Evolutionary conservation across 2,797 vertebrate species (phyloP), one percentile per base, ranked within the genome.

Genomic region (Syndactyla subalaris): DNA sequence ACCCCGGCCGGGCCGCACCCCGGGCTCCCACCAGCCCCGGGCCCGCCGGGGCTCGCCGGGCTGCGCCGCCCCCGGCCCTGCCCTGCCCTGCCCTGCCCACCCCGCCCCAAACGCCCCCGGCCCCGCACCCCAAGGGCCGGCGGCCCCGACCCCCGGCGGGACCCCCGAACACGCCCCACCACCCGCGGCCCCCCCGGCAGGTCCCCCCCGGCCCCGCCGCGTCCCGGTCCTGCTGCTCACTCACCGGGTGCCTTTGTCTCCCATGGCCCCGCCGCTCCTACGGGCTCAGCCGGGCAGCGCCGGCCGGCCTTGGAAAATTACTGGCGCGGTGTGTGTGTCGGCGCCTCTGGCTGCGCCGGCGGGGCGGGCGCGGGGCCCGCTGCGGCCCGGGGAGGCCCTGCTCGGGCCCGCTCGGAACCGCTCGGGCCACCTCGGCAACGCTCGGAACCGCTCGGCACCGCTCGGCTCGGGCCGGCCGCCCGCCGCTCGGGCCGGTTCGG

Each of bases 211-310:
- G 43, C 43, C 49, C 65, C 24, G 51, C n/a, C 71, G 55, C 20
- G 43, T 76, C 65, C 65, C 58, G n/a, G 23, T 63, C 43, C 65
- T 45, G 45, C 16, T 57, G 43, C 79, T 63, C 87, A 58, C 88
- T 77, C 58, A 72, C 88, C 88, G 80, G 58, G 88, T 84, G 73
- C 88, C 80, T 77, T 84, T 89, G 88, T 72, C 88, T 52, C 88
- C 88, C 88, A 89, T 58, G 79, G 79, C 72, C 72, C 79, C 72
- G 58, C 43, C 51, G 87, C 77, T 83, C 58, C 72, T 66, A 43
- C 29, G 65, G 51, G 79, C 58, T 83, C 79, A 63, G 58, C 72
- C 57, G 43, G 66, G 87, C 70, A 83, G 58, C 65, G 87, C 78
- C 78, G 65, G 72, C 87, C 32, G 79, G 72, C 72, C 72, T 83